Evolutionary conservation across 2,888 invertebrate species (phyloP), one percentile per base, ranked within the genome.

Genomic region (Thymelicus acteon): DNA sequence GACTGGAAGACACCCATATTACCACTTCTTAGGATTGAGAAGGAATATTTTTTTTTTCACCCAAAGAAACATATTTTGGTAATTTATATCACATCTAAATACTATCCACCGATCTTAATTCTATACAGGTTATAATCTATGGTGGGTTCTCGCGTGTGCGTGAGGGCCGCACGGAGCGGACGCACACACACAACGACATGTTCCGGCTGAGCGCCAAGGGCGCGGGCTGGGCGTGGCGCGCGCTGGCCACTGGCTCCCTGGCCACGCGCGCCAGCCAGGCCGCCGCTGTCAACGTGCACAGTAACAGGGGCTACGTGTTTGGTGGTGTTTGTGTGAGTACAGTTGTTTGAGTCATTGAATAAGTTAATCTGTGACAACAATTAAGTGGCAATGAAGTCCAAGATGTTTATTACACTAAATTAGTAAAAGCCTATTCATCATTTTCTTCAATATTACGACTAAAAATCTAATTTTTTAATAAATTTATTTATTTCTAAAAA

Each of bases 241-340:
- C 80, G 37, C 66, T 76, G 68, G 12, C 80, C 1, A 82, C 84
- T 6, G 87, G 85, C 0, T 52, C 74, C 12, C 8, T 5, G 10
- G 69, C 97, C 95, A 90, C 98, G 95, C 97, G 80, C 92, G 96
- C 80, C 79, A 96, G 97, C 15, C 95, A 97, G 80, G 95, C 96
- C 8, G 92, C 95, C 72, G 94, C 96, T 7, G 88, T 94, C 63
- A 85, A 85, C 72, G 92, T 95, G 54, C 93, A 95, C 24, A 96
- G 95, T 76, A 95, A 95, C 72, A 94, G 95, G 67, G 97, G 96
- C 0, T 97, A 97, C 79, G 95, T 97, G 72, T 99, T 98, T 85
- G 98, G 98, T 0, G 98, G 98, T 0, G 97, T 98, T 19, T 90
- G 91, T 85, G 94, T 94, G 24, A 88, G 92, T 85, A 66, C 8